A percentile compares a stretch with the other conserved stretches of the same genome.
Conservation (phyloP, 2,888 invertebrate genomes). For the Caenorhabditis panamensis region DNA sequence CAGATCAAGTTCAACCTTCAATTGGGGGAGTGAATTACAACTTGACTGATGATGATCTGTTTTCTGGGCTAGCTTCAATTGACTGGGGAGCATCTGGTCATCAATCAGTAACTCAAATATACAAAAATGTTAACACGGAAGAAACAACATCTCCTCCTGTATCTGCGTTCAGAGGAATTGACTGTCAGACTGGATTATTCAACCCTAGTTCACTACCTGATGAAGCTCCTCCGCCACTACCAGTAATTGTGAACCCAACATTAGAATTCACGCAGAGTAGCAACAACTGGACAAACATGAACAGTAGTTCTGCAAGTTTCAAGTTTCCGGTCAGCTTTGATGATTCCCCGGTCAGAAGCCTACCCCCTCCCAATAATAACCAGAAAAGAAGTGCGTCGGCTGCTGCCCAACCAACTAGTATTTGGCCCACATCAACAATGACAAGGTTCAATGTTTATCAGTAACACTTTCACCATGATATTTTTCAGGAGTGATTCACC, state of each 20-base stretch:
- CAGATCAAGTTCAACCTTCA: not conserved
- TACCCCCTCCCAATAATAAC: not conserved
- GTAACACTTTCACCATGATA: not conserved
- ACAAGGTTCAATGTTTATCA: not conserved
- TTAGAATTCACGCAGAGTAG: slow-evolving; percentile 6
- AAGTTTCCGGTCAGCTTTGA: slow-evolving; percentile 65
- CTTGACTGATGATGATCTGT: slow-evolving; percentile 40
- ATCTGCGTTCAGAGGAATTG: slow-evolving; percentile 41
- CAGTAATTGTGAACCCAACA: slow-evolving; percentile 44
- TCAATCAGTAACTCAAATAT: not conserved
- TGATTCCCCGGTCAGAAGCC: slow-evolving; percentile 21
- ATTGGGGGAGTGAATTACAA: slow-evolving; percentile 35
- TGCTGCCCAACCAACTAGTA: slow-evolving; percentile 38
- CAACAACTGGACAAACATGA: not conserved
- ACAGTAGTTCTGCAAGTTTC: not conserved
- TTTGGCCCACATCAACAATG: slow-evolving; percentile 27
- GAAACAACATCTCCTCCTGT: slow-evolving; percentile 14
- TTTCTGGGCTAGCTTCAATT: slow-evolving; percentile 46
- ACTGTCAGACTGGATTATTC: slow-evolving; percentile 29
- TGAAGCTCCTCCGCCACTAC: slow-evolving; percentile 54
- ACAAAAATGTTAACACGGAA: not conserved
- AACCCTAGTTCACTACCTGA: slow-evolving; percentile 43
- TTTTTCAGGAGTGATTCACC: slow-evolving; percentile 66
- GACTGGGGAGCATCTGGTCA: slow-evolving; percentile 42
- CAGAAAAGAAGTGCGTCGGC: slow-evolving; percentile 47